Conservation (phyloP, 2,888 invertebrate species). For the Emmelina monodactyla region DNA sequence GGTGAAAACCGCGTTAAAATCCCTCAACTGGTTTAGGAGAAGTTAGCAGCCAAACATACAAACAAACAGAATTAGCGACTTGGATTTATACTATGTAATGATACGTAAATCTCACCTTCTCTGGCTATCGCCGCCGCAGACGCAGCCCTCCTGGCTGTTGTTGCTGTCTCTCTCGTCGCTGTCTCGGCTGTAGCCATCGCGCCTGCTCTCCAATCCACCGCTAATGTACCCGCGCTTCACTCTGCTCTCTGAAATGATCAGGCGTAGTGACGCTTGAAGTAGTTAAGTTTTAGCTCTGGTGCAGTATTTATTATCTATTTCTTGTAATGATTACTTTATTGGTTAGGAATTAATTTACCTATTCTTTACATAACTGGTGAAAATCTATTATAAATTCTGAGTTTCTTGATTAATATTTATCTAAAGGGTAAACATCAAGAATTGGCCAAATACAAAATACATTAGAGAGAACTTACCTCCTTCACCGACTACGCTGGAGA, state of each 20-base stretch:
- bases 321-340: not conserved
- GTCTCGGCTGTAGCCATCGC: slow-evolving; percentile 21
- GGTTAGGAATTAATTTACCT: not conserved
- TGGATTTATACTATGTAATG: too few species aligned
- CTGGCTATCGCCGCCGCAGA: slow-evolving; percentile 21
- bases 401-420: too few species aligned
- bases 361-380: too few species aligned
- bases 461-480: too few species aligned
- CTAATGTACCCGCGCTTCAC: slow-evolving; percentile 28
- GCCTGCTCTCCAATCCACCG: slow-evolving; percentile 19
- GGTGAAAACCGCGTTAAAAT: not conserved
- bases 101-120: slow-evolving; percentile 11
- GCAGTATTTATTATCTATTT: not conserved
- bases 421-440: too few species aligned
- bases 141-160: slow-evolving; percentile 23
- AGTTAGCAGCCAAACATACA: not conserved
- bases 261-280: too few species aligned
- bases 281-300: too few species aligned
- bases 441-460: too few species aligned
- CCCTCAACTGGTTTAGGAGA: not conserved
- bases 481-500: too few species aligned
- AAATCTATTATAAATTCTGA: too few species aligned
- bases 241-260: slow-evolving; percentile 20
- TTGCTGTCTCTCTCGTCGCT: slow-evolving; percentile 31
- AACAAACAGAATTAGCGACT: too few species aligned